These are phyloP conservation scores for Sebastes oblongus DNA, from an alignment of 2,797 vertebrate species.

Conservation along the genomic window DNA sequence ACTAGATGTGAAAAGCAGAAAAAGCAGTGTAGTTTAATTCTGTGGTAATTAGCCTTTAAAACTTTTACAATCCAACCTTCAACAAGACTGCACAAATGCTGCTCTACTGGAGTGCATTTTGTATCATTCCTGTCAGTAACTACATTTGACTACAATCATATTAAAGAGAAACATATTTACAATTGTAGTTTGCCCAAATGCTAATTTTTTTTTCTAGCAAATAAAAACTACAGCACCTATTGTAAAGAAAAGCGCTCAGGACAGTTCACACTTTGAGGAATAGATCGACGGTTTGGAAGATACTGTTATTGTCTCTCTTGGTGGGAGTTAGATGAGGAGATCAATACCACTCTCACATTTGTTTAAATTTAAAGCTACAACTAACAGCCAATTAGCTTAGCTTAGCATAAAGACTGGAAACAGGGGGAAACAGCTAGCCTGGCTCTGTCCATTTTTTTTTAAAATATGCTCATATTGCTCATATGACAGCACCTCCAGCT, in stretches of 20 bases:
- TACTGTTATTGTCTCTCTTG: neutral
- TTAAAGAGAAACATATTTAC: neutral
- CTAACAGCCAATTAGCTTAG: too few relatives aligned
- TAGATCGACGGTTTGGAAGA: neutral
- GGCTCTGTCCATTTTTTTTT: too few relatives aligned
- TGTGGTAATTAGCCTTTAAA: neutral
- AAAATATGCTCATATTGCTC: too few relatives aligned
- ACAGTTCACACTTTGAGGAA: neutral
- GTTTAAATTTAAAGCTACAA: too few relatives aligned
- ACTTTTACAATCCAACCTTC: neutral
- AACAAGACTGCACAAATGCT: neutral
- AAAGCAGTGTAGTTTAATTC: neutral
- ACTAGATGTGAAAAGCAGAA: neutral
- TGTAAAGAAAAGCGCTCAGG: neutral
- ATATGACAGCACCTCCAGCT: too few relatives aligned
- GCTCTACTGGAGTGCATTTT: neutral
- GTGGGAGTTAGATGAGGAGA: neutral
- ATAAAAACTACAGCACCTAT: too few relatives aligned
- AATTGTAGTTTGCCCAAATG: neutral
- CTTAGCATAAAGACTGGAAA: too few relatives aligned
- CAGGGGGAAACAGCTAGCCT: too few relatives aligned
- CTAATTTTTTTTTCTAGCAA: neutral
- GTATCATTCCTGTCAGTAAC: neutral
- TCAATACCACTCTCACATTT: neutral
- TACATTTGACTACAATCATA: neutral